Base-by-base conservation (phyloP, 2,797 vertebrate species). In the Sylvilagus floridanus region DNA sequence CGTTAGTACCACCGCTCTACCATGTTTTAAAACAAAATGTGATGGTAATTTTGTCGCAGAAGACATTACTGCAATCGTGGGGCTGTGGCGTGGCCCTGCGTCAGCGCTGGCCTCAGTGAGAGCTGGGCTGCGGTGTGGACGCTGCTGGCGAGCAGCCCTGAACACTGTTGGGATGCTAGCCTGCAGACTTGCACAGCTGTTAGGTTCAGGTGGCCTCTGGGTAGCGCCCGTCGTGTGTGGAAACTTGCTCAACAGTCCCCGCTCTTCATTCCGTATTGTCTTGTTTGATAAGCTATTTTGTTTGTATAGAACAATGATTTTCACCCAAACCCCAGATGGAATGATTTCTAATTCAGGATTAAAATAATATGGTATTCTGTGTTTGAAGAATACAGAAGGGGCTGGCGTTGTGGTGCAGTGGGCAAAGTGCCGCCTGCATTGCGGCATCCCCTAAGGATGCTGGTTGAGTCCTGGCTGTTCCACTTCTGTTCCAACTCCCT, bases 281-380 rank as follows among this genome's bases (percentile, higher is more conserved):
- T 57, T 90, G 12, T 54, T 84, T 69, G 42, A 62, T 60, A 65
- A 22, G 11, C 86, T 65, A 37, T 60, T 84, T 94, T 79, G 24
- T 84, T 78, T 69, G 21, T 54, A 32, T 16, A 0, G 52, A 75
- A 19, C 14, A 66, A 62, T 66, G 83, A 65, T 50, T 82, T 50
- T 73, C 21, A 7, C 32, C 47, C 63, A 72, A n/a, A 93, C 10
- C 26, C 9, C 14, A 63, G 17, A 22, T 28, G 79, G 68, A 71
- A n/a, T 63, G 2, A 71, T 76, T 88, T 84, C 22, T 81, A 26
- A 68, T 22, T 81, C 30, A 93, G 78, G 66, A 57, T 88, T 91
- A 65, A 84, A 78, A 81, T 32, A 26, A 54, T 37, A 7, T 8
- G 30, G 62, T 65, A 28, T 66, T 47, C 63, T 85, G 1, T 35